Evolutionary conservation across 2,888 invertebrate species (phyloP).

Genomic region (Lymantria monacha): DNA sequence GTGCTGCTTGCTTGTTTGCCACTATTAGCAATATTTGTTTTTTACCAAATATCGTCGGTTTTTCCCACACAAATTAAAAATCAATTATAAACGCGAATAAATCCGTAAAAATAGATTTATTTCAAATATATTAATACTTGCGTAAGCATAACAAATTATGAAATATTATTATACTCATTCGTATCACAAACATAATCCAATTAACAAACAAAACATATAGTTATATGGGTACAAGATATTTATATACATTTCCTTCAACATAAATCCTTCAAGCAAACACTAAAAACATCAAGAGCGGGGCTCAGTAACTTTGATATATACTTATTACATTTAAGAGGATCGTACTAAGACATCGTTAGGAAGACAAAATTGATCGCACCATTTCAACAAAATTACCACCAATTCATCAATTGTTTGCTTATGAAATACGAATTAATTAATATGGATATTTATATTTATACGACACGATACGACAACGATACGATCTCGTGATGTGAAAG

Average conservation of each 20-base stretch:
- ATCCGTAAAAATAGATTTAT: no score
- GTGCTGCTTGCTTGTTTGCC: no score
- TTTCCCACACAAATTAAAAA: no score
- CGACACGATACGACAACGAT: neutral
- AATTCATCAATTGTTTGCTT: constrained; percentile 44
- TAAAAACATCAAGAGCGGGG: constrained; percentile 3
- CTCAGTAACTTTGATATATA: neutral
- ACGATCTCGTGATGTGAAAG: neutral
- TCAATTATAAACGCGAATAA: no score
- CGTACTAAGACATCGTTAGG: neutral
- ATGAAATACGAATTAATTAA: constrained; percentile 56
- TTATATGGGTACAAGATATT: neutral
- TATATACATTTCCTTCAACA: neutral
- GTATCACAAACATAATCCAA: neutral
- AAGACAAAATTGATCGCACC: constrained; percentile 16
- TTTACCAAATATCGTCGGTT: no score
- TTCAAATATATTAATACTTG: no score
- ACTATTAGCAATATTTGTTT: no score
- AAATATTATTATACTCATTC: neutral
- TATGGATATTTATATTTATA: constrained; percentile 4
- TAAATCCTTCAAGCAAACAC: neutral
- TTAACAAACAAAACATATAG: neutral
- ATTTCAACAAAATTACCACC: constrained; percentile 20
- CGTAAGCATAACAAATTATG: no score
- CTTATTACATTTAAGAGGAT: neutral